These are phyloP conservation scores for Chironex yamaguchii DNA, from an alignment of 30 jellyfish, hydroid and myxozoan genomes.

Conservation along the genomic window DNA sequence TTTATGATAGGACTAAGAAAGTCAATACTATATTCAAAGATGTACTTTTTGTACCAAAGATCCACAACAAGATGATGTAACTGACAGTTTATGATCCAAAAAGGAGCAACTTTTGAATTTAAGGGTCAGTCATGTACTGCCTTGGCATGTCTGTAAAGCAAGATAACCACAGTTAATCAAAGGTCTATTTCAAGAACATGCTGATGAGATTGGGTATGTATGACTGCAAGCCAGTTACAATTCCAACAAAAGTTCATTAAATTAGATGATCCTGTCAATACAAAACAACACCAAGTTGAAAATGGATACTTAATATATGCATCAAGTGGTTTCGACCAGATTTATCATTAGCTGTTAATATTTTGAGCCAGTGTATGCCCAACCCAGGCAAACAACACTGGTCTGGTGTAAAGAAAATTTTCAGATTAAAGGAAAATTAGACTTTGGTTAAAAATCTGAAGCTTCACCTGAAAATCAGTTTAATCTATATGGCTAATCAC, in stretches of 20 bases:
- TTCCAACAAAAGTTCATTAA: background rate
- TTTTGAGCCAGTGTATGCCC: slow-evolving; percentile 49
- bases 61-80: slow-evolving; percentile 14
- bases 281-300: slow-evolving; percentile 74
- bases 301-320: slow-evolving; percentile 69
- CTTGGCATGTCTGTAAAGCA: slow-evolving; percentile 26
- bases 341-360: background rate
- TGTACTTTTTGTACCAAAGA: slow-evolving; percentile 55
- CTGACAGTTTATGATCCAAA: slow-evolving; percentile 45
- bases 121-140: slow-evolving; percentile 25
- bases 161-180: background rate
- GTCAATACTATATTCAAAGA: slow-evolving; percentile 22
- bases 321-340: slow-evolving; percentile 53
- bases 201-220: slow-evolving; percentile 32
- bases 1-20: slow-evolving; percentile 31
- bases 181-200: background rate
- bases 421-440: slow-evolving; percentile 12
- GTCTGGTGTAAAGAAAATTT: too few relatives aligned
- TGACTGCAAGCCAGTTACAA: slow-evolving; percentile 35
- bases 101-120: slow-evolving; percentile 37
- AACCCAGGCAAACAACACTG: slow-evolving; percentile 55
- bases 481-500: background rate
- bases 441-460: background rate
- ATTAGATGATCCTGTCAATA: background rate
- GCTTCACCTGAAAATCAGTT: background rate